These are phyloP conservation scores for Trichogramma evanescens DNA, from an alignment of 2,888 invertebrate species.

Conservation along the genomic window DNA sequence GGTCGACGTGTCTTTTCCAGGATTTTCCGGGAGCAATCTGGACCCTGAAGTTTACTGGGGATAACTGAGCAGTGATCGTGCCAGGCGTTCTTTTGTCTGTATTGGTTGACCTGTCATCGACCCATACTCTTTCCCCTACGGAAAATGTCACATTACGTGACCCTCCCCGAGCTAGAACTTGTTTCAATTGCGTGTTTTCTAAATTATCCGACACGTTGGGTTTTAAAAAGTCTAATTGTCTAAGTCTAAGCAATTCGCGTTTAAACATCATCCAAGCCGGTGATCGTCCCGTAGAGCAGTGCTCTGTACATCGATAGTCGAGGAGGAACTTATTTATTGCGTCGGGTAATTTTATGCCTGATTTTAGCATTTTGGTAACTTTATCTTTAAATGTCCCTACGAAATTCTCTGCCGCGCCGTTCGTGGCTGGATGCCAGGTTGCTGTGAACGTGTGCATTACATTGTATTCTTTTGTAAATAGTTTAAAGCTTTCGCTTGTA, in stretches of 20 bases:
- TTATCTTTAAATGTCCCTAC: conserved; percentile 17
- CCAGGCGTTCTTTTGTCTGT: too few species aligned
- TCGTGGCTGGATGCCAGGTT: neutral
- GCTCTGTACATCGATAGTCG: conserved; percentile 14
- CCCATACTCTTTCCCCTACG: too few species aligned
- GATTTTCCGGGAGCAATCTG: too few species aligned
- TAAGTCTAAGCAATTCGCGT: conserved; percentile 13
- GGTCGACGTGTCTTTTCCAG: too few species aligned
- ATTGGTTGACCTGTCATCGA: too few species aligned
- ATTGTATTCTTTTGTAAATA: neutral
- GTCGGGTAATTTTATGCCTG: neutral
- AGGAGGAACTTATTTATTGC: conserved; percentile 13
- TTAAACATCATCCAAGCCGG: conserved; percentile 9
- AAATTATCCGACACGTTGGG: neutral
- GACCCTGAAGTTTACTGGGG: too few species aligned
- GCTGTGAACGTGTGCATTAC: conserved; percentile 7
- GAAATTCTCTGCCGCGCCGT: conserved; percentile 17
- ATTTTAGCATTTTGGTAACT: conserved; percentile 11
- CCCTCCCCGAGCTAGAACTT: too few species aligned
- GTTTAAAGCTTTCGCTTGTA: neutral
- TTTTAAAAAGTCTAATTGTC: conserved; percentile 10
- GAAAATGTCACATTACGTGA: too few species aligned
- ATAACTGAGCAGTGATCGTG: too few species aligned
- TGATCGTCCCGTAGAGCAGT: conserved; percentile 9
- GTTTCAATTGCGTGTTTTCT: too few species aligned